A percentile compares a stretch with the other conserved stretches of the same genome.
Conservation (phyloP, 2,113 vertebrate species). For the Grallaria varia region DNA sequence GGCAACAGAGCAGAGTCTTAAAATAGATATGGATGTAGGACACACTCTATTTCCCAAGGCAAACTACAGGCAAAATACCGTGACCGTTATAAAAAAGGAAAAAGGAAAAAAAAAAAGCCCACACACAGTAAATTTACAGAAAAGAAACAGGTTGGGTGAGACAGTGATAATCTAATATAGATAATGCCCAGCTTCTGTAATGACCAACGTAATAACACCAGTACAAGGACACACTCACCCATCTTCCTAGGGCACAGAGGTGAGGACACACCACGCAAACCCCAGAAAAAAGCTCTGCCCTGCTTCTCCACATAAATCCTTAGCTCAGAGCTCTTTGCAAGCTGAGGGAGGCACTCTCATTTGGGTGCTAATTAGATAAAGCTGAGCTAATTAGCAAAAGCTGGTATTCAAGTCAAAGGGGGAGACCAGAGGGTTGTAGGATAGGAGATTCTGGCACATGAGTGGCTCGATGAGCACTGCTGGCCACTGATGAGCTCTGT, state of each 20-base stretch:
- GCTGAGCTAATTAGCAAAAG: neutral
- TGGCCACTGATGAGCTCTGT: neutral
- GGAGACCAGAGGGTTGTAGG: neutral
- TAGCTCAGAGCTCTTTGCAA: neutral
- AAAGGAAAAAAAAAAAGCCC: neutral
- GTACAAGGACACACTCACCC: accelerated
- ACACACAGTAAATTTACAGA: neutral
- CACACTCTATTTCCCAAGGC: slow-evolving; percentile 57
- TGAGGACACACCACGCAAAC: accelerated
- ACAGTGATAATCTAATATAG: neutral
- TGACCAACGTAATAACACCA: neutral
- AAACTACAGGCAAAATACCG: neutral
- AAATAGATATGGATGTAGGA: slow-evolving; percentile 54
- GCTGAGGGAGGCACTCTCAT: neutral
- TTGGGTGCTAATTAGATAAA: neutral
- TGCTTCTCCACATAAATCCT: neutral
- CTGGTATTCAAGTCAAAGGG: neutral
- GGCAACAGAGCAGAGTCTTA: slow-evolving; percentile 6
- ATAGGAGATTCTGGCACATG: neutral
- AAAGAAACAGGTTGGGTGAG: neutral
- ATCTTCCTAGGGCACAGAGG: accelerated
- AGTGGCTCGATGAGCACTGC: neutral
- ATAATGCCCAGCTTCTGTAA: neutral
- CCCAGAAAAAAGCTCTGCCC: accelerated
- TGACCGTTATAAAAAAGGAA: neutral